These are phyloP conservation scores for Drosophila tristis DNA, from an alignment of 1,140 invertebrate genomes.

Conservation along the genomic window DNA sequence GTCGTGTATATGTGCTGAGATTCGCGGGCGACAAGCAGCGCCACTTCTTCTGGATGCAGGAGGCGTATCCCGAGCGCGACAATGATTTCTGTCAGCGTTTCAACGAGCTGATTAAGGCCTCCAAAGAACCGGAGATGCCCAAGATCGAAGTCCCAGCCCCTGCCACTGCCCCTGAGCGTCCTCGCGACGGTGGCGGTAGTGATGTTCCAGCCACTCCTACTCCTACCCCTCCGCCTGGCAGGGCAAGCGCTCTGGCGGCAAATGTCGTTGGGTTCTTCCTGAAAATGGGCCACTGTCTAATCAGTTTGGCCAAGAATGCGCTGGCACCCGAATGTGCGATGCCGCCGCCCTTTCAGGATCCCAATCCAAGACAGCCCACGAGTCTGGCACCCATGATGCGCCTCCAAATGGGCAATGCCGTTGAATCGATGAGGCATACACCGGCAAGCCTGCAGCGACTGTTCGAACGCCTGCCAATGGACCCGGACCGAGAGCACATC, in stretches of 20 bases:
- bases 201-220: background rate
- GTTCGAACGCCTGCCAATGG: conserved; percentile 1
- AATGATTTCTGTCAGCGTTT: conserved; percentile 95
- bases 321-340: no score
- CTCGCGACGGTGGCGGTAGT: conserved; percentile 5
- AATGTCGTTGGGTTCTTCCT: no score
- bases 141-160: background rate
- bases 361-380: background rate
- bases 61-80: conserved; percentile 96
- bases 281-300: no score
- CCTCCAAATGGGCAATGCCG: background rate
- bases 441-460: background rate
- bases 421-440: conserved; percentile 1
- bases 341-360: background rate
- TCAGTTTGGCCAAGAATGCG: background rate
- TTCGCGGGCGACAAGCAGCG: conserved; percentile 96
- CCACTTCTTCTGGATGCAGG: conserved; percentile 99
- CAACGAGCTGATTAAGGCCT: conserved; percentile 91
- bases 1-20: conserved; percentile 97
- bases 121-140: conserved; percentile 81
- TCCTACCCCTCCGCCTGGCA: no score
- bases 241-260: no score
- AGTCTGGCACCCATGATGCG: background rate
- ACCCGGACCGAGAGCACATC: background rate
- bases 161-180: no score